A percentile compares a stretch with the other conserved stretches of the same genome.
These are phyloP conservation scores for Cloeon dipterum DNA, from an alignment of 2,888 invertebrate species.

Conservation along the genomic window DNA sequence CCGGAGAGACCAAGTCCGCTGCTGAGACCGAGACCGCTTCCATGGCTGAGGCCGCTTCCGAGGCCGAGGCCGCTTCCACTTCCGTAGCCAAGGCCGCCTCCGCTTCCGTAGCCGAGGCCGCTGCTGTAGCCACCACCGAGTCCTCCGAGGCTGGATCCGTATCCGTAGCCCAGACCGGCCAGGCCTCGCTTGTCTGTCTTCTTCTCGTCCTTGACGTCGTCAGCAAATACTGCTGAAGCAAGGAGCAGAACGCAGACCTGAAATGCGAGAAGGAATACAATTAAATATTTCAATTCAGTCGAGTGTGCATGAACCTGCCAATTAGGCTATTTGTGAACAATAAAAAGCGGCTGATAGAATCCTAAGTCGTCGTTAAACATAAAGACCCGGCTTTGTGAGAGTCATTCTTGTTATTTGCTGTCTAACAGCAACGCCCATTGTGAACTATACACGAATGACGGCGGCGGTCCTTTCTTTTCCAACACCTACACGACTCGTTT, in stretches of 20 bases:
- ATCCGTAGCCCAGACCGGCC: conserved; percentile 1
- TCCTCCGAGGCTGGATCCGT: background rate
- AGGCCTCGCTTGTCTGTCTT: conserved; percentile 2
- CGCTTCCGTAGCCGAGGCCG: background rate
- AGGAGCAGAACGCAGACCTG: conserved; percentile 2
- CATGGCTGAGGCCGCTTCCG: background rate
- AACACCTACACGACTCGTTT: no score
- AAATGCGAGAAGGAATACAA: background rate
- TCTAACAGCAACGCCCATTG: no score
- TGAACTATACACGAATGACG: no score
- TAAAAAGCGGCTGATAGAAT: no score
- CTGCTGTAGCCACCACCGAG: conserved; percentile 1
- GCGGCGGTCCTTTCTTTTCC: no score
- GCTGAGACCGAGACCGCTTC: background rate
- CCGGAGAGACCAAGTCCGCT: background rate
- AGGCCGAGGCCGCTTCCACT: background rate
- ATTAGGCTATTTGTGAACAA: no score
- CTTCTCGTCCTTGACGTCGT: conserved; percentile 4
- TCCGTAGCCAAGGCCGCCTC: background rate
- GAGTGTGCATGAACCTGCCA: no score
- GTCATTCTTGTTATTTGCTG: no score
- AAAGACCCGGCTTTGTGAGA: no score
- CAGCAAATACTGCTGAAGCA: background rate
- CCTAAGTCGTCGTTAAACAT: no score
- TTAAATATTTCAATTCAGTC: no score